A percentile compares a stretch with the other conserved stretches of the same genome.
phyloP scores from a whole-genome alignment of 2,113 vertebrate species.

The Sinosuthora webbiana region DNA sequence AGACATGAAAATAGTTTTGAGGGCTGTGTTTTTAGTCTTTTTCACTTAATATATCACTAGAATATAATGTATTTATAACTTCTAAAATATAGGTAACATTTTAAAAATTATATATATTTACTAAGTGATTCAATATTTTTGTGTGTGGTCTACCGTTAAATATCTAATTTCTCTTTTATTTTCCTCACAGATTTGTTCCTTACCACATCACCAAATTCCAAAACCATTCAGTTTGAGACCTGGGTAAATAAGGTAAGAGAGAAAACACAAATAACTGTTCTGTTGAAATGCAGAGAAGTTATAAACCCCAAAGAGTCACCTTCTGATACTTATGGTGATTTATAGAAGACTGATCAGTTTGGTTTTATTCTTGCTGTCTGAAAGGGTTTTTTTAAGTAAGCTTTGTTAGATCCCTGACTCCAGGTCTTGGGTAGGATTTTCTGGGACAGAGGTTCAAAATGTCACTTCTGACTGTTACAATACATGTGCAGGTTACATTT shows the following conservation, averaged over 20 bases:
- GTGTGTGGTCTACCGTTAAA: neutral
- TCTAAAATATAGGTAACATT: neutral
- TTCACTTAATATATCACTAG: neutral
- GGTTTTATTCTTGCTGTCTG: neutral
- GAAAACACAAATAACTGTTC: neutral
- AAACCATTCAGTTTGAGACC: conserved; percentile 72
- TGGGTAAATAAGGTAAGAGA: conserved; percentile 84
- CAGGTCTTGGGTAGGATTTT: neutral
- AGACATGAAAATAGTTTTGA: neutral
- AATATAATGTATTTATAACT: neutral
- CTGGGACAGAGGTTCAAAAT: neutral
- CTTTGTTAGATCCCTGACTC: neutral
- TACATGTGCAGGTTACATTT: neutral
- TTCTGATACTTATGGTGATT: conserved; percentile 27
- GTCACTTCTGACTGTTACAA: neutral
- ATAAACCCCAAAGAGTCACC: neutral
- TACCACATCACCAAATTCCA: conserved; percentile 62
- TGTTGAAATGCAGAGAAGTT: neutral
- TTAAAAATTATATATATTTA: neutral
- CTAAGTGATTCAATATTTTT: neutral
- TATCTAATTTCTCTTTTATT: neutral
- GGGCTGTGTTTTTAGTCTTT: neutral
- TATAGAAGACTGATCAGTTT: conserved; percentile 4
- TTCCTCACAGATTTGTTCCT: conserved; percentile 82
- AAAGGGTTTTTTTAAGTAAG: neutral